These are phyloP conservation scores for Hofmannophila pseudospretella DNA, from an alignment of 2,888 invertebrate genomes.

Conservation along the genomic window DNA sequence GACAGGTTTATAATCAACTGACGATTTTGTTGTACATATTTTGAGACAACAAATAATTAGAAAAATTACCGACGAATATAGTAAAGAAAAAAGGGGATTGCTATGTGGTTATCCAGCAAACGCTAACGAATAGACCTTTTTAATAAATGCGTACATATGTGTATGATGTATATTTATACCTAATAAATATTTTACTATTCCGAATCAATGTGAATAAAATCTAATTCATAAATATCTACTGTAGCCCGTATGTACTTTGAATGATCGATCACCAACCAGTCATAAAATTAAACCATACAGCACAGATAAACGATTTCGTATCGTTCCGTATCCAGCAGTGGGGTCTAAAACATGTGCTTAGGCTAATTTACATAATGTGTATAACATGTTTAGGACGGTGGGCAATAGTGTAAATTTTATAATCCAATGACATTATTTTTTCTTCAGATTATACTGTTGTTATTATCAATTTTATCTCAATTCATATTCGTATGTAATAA, in stretches of 20 bases:
- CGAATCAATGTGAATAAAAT: background rate
- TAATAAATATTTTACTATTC: background rate
- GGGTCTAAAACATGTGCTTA: too few species aligned
- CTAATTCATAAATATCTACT: too few species aligned
- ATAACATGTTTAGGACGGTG: background rate
- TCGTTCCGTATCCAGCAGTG: too few species aligned
- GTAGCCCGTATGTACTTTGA: too few species aligned
- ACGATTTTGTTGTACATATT: too few species aligned
- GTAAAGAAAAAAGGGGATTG: too few species aligned
- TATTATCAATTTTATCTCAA: constrained; percentile 11
- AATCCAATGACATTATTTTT: constrained; percentile 16
- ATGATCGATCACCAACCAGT: too few species aligned
- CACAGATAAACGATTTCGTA: too few species aligned
- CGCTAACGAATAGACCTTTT: background rate
- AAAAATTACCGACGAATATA: background rate
- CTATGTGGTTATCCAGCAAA: background rate
- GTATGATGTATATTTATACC: background rate
- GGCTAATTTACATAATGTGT: too few species aligned
- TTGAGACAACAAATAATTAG: background rate
- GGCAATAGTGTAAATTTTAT: constrained; percentile 2
- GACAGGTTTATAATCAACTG: too few species aligned
- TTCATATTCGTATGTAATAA: constrained; percentile 33
- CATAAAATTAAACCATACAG: too few species aligned
- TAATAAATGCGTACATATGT: background rate
- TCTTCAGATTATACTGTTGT: background rate